These are phyloP conservation scores for Hydrozoanthus tunicans DNA, from an alignment of 64 coral and sea anemone species.

Conservation along the genomic window DNA sequence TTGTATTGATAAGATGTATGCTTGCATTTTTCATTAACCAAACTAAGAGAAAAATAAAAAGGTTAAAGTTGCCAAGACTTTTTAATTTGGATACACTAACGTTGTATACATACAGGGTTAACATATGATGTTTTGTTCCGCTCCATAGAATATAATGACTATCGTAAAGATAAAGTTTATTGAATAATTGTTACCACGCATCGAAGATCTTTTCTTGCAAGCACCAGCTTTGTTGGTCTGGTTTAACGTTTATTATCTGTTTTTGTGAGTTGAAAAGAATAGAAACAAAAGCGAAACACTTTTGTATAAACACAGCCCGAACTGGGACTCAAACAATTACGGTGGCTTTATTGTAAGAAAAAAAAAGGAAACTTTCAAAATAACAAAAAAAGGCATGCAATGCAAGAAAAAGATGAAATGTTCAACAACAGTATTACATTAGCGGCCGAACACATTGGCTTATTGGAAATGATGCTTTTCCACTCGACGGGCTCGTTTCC, in stretches of 20 bases:
- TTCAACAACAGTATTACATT: constrained; percentile 1
- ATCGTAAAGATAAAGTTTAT: constrained; percentile 19
- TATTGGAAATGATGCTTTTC: constrained; percentile 18
- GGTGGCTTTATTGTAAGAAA: constrained; percentile 23
- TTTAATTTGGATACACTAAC: no score
- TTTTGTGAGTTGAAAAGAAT: constrained; percentile 48
- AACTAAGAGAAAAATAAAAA: background rate
- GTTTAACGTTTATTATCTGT: constrained; percentile 40
- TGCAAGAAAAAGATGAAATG: background rate
- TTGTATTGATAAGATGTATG: constrained; percentile 1
- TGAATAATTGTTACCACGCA: constrained; percentile 40
- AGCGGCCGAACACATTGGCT: constrained; percentile 2
- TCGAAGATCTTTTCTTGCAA: background rate
- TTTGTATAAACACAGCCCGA: constrained; percentile 41
- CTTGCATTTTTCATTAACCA: constrained; percentile 2
- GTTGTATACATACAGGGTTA: background rate
- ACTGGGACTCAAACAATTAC: background rate
- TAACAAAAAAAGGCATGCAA: background rate
- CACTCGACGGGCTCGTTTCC: constrained; percentile 31
- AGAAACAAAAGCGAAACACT: constrained; percentile 29
- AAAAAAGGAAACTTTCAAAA: constrained; percentile 29
- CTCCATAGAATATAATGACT: background rate
- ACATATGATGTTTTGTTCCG: background rate
- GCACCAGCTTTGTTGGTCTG: constrained; percentile 30
- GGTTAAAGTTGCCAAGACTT: no score